Percentiles rank a stretch among this genome's conserved stretches.
These are phyloP conservation scores for Adrianichthys oophorus DNA, from an alignment of 2,797 vertebrate genomes.

Conservation along the genomic window DNA sequence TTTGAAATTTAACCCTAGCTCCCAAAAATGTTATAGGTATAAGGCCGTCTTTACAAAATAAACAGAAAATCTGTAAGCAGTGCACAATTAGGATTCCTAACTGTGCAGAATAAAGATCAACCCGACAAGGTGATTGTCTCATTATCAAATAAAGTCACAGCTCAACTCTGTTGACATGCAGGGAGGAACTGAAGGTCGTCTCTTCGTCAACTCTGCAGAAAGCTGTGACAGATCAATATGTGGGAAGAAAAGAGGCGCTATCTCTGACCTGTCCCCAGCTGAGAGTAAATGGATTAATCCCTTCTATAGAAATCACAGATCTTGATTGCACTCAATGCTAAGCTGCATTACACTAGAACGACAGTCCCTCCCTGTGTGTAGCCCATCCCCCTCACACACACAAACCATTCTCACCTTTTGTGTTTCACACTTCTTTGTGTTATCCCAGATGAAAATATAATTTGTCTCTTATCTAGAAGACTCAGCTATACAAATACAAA, in stretches of 20 bases:
- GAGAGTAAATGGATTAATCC: conserved; percentile 95
- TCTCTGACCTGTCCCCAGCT: conserved; percentile 85
- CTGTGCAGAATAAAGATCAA: conserved; percentile 64
- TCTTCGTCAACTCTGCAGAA: conserved; percentile 78
- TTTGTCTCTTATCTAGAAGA: conserved; percentile 95
- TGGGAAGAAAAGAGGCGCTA: conserved; percentile 79
- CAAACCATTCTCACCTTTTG: conserved; percentile 84
- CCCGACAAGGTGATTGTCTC: conserved; percentile 73
- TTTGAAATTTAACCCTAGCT: too few species aligned
- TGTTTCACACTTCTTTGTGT: conserved; percentile 88
- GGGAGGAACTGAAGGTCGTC: conserved; percentile 76
- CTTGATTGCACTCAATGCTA: conserved; percentile 93
- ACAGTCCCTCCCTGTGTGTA: conserved; percentile 92
- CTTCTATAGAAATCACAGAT: conserved; percentile 92
- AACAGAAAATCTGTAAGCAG: conserved; percentile 37
- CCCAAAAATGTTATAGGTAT: too few species aligned
- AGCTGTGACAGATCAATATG: conserved; percentile 92
- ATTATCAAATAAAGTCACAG: conserved; percentile 79
- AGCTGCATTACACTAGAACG: conserved; percentile 94
- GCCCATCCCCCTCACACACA: conserved; percentile 80
- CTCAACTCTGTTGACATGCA: conserved; percentile 62
- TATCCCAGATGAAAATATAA: conserved; percentile 99
- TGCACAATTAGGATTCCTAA: conserved; percentile 39
- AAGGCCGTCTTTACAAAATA: conserved; percentile 20
- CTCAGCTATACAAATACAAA: conserved; percentile 97